phyloP scores from a whole-genome alignment of 2,888 invertebrate species.

The Imbricaverruca yamaguchii region DNA sequence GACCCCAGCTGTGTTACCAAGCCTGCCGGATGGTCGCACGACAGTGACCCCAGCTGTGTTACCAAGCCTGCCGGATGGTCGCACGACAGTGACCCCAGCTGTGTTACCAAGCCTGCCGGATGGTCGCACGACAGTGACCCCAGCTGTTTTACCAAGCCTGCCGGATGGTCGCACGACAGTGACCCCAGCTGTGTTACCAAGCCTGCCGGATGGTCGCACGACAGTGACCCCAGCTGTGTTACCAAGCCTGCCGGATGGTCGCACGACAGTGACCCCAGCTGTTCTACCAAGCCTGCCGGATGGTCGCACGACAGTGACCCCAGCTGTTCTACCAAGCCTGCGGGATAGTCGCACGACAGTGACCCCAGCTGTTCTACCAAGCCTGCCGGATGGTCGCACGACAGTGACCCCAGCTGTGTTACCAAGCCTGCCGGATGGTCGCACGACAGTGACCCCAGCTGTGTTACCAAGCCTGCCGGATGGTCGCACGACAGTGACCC shows the following conservation, averaged over 20 bases:
- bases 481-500: constrained; percentile 51
- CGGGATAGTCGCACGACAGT: constrained; percentile 25
- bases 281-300: constrained; percentile 74
- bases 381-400: constrained; percentile 51
- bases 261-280: constrained; percentile 70
- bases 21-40: constrained; percentile 51
- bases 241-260: constrained; percentile 61
- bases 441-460: constrained; percentile 70
- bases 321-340: constrained; percentile 88
- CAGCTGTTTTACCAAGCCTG: constrained; percentile 88
- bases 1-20: constrained; percentile 85
- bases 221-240: constrained; percentile 78
- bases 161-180: constrained; percentile 25
- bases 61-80: constrained; percentile 61
- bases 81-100: constrained; percentile 70
- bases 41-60: constrained; percentile 78
- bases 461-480: constrained; percentile 74
- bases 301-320: constrained; percentile 51
- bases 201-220: constrained; percentile 51
- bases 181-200: constrained; percentile 85
- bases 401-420: constrained; percentile 78
- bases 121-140: constrained; percentile 51
- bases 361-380: constrained; percentile 85
- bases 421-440: constrained; percentile 61
- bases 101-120: constrained; percentile 74